These are phyloP conservation scores for Ambastaia sidthimunki DNA, from an alignment of 2,797 vertebrate species.

Conservation along the genomic window DNA sequence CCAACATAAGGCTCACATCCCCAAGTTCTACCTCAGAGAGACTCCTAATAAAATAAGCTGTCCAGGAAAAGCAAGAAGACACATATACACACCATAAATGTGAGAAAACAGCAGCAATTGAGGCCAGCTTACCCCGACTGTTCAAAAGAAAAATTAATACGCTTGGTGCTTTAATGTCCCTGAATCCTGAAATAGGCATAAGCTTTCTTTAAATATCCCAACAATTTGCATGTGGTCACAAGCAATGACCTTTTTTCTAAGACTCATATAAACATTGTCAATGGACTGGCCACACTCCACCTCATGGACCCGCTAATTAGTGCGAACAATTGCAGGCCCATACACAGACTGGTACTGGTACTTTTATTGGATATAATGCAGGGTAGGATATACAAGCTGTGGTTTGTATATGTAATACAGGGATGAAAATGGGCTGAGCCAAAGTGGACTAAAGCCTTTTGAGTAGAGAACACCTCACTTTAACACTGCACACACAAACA, in stretches of 20 bases:
- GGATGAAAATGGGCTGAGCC: too few relatives aligned
- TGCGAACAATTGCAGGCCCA: too few relatives aligned
- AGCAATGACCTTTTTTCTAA: background rate
- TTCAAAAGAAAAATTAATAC: constrained; percentile 33
- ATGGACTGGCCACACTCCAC: background rate
- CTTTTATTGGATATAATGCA: too few relatives aligned
- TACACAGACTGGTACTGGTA: too few relatives aligned
- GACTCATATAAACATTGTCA: background rate
- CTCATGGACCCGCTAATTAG: too few relatives aligned
- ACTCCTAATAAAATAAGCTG: constrained; percentile 25
- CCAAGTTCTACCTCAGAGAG: constrained; percentile 11
- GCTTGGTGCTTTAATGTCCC: constrained; percentile 27
- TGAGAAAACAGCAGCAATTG: constrained; percentile 46
- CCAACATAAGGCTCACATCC: background rate
- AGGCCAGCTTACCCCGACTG: constrained; percentile 43
- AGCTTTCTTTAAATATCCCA: constrained; percentile 52
- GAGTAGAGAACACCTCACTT: too few relatives aligned
- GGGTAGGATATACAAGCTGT: too few relatives aligned
- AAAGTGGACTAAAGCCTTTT: background rate
- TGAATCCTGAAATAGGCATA: constrained; percentile 48
- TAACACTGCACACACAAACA: constrained; percentile 27
- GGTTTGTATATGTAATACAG: too few relatives aligned
- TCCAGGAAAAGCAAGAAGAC: constrained; percentile 27
- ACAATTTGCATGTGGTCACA: constrained; percentile 48
- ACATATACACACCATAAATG: too few relatives aligned